Conservation (phyloP, 2,113 vertebrate genomes). For the Prietella phreatophila region DNA sequence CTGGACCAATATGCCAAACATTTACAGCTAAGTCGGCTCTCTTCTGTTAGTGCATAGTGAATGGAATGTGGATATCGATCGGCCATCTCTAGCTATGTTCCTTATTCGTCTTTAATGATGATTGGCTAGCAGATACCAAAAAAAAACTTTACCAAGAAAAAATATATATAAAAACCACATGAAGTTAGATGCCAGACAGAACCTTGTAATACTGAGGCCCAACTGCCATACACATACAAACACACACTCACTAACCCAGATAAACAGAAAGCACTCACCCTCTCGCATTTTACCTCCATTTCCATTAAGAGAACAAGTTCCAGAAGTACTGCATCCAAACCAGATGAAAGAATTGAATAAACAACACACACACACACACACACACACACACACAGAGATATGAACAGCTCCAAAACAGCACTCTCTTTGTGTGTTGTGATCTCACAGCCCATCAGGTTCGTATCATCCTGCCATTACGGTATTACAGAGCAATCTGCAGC, state of each 20-base stretch:
- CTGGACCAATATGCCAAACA: background rate
- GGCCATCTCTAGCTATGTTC: background rate
- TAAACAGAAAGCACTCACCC: background rate
- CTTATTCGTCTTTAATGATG: background rate
- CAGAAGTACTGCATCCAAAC: constrained; percentile 26
- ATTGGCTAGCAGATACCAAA: background rate
- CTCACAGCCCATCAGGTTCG: constrained; percentile 48
- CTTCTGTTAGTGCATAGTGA: background rate
- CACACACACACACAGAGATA: constrained; percentile 7
- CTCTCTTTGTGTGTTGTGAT: constrained; percentile 44
- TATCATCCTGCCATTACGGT: constrained; percentile 39
- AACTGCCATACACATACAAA: background rate
- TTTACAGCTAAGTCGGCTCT: background rate
- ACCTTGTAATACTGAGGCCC: background rate
- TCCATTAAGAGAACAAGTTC: constrained; percentile 19
- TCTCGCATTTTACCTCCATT: background rate
- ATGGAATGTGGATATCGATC: background rate
- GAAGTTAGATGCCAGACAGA: background rate
- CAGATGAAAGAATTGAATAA: constrained; percentile 23
- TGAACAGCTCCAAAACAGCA: background rate
- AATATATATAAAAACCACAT: background rate
- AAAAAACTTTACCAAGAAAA: background rate
- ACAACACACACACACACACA: constrained; percentile 25
- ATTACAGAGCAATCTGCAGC: constrained; percentile 41
- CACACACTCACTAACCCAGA: constrained; percentile 5